Evolutionary conservation across 1,140 invertebrate genomes (phyloP), one percentile per base, ranked within the genome.

Genomic region (Drosophila athabasca): DNA sequence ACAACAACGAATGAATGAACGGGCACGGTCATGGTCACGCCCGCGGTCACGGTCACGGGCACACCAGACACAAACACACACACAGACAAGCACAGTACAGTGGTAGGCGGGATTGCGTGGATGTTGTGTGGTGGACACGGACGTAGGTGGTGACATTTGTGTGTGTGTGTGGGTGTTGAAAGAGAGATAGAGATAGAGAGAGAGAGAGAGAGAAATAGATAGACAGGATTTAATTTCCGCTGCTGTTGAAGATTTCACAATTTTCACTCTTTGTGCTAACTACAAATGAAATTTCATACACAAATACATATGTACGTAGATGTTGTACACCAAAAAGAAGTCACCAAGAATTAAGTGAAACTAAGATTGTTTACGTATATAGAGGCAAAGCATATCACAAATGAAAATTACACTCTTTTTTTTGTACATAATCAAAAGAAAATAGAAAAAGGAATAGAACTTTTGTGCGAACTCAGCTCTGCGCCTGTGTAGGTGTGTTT

Each of bases 201-300:
- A 75, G 44, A 75, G 50, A 62, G 50, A 70, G 29, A 81, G 41
- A 81, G 29, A 71, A 45, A 64, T 35, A 76, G 53, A 74, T 19
- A 83, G 60, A 80, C 59, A 84, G 57, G 70, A 50, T 75, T 83
- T 66, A 70, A 83, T 79, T 82, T 59, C 50, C 76, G 53, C 17
- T 19, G 17, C 52, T 51, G 58, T 50, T 76, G 68, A 45, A 51
- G 41, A 57, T 54, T 17, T 52, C 11, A 39, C 4, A 39, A 39
- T 13, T 3, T 39, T 39, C 35, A 39, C 35, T 13, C 35, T 39
- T 39, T 39, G 35, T 39, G 35, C 35, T 39, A 54, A 24, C 68
- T 84, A 79, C 79, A 64, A 62, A 68, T 50, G n/a, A 50, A 39
- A 26, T 26, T 5, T 26, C 24, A 24, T 24, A 24, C 24, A 26